Percentiles rank a stretch among this genome's conserved stretches.
Conservation (phyloP, 92 coral and sea anemone genomes). For the Montipora capitata region DNA sequence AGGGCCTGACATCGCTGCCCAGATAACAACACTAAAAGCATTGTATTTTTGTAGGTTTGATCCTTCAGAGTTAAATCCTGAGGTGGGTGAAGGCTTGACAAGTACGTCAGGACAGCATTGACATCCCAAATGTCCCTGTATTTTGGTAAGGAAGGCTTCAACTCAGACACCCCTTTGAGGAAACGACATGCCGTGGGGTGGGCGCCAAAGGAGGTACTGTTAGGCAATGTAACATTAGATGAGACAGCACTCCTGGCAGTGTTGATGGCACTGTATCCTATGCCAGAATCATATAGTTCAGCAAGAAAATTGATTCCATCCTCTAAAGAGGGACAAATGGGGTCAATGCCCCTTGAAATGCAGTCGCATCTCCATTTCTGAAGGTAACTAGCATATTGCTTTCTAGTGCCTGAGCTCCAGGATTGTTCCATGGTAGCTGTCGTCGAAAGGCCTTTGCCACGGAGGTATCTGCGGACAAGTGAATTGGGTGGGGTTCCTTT, state of each 20-base stretch:
- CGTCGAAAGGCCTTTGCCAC: background rate
- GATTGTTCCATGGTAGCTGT: background rate
- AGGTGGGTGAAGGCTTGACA: slow-evolving; percentile 36
- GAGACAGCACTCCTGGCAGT: slow-evolving; percentile 29
- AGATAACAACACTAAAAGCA: slow-evolving; percentile 46
- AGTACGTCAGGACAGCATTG: slow-evolving; percentile 27
- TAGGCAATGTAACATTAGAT: background rate
- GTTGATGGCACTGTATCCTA: slow-evolving; percentile 35
- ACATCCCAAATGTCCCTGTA: slow-evolving; percentile 56
- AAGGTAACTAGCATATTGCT: too few species aligned
- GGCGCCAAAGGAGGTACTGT: slow-evolving; percentile 18
- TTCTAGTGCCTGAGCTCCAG: background rate
- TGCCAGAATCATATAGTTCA: slow-evolving; percentile 15
- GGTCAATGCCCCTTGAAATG: background rate
- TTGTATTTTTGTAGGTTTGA: slow-evolving; percentile 3
- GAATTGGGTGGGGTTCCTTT: background rate
- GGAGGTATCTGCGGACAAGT: background rate
- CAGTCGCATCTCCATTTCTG: background rate
- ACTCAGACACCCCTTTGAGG: slow-evolving; percentile 36
- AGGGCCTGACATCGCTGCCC: slow-evolving; percentile 63
- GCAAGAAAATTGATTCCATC: background rate
- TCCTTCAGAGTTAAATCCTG: slow-evolving; percentile 22
- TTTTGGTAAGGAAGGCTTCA: slow-evolving; percentile 19
- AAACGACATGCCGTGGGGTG: slow-evolving; percentile 24
- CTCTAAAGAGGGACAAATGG: background rate